Evolutionary conservation across 2,113 vertebrate species (phyloP), one percentile per base, ranked within the genome.

Genomic region (Dromiciops gliroides): DNA sequence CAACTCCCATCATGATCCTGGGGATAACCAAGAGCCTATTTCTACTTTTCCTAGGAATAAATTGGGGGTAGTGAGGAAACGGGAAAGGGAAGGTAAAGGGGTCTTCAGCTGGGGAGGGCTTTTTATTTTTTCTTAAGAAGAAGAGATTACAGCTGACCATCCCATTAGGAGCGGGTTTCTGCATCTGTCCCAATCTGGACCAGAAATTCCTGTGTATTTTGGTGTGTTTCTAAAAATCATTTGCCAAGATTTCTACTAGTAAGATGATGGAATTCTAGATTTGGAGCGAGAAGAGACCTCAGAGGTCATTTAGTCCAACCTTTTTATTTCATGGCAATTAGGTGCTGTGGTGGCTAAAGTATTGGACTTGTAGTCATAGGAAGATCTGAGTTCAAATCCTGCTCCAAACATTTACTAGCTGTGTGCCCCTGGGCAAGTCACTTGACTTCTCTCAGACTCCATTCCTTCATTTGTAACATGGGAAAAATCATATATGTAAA

Each of bases 51-150:
- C 90, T 31, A 50, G 95, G 47, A 96, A 75, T 89, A 83, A 90
- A 93, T 94, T 93, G n/a, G 96, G 92, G 28, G 50, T 94, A 60
- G 48, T 44, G 60, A 91, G 90, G 37, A 89, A 90, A 91, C 75
- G 31, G 89, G 88, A 88, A 89, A 83, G 48, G 49, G 48, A 56
- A 90, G 37, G 31, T 3, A n/a, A 44, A 94, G 50, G 19, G 51
- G 31, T 2, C 16, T 94, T 67, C 16, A 19, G 11, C 16, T 75
- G 67, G 67, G 37, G 26, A 75, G 16, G 67, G 67, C 67, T 19
- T 22, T 22, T n/a, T 75, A 0, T 75, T 75, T 75, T n/a, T 19
- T 52, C 7, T 16, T 2, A 60, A 3, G 48, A 60, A 16, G 25
- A 26, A 44, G 4, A 53, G 37, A 91, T 94, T 90, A 90, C 23